Percentiles rank a stretch among this genome's conserved stretches.
Conservation (phyloP, 1,140 invertebrate species). For the Formica selysi region DNA sequence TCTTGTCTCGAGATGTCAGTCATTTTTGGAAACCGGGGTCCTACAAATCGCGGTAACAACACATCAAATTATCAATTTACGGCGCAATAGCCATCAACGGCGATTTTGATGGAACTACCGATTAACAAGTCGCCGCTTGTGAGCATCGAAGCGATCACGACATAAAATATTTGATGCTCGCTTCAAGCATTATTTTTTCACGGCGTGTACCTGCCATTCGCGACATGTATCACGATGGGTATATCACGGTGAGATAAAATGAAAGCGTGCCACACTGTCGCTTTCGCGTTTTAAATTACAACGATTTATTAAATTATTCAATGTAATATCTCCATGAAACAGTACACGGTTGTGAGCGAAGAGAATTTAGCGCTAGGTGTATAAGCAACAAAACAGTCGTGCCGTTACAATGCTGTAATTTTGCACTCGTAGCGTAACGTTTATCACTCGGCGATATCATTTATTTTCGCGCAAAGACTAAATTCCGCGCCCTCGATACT, state of each 20-base stretch:
- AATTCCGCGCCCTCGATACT: neutral
- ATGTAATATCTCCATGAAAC: constrained; percentile 34
- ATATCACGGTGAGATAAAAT: constrained; percentile 25
- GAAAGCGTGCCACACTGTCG: constrained; percentile 39
- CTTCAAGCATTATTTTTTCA: constrained; percentile 51
- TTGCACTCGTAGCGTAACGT: constrained; percentile 25
- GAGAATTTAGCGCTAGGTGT: constrained; percentile 49
- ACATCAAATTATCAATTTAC: constrained; percentile 60
- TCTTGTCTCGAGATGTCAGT: constrained; percentile 12
- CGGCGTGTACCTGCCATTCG: neutral
- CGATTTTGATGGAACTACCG: constrained; percentile 33
- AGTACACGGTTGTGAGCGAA: constrained; percentile 1
- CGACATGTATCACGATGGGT: neutral
- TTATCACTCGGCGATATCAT: constrained; percentile 11
- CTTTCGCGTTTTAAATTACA: constrained; percentile 56
- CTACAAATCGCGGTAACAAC: constrained; percentile 46
- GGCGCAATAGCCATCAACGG: constrained; percentile 12
- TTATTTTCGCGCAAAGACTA: constrained; percentile 9
- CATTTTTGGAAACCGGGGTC: neutral
- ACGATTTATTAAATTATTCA: constrained; percentile 62
- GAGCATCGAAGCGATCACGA: constrained; percentile 40
- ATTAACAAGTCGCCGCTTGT: constrained; percentile 45
- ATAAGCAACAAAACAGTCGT: constrained; percentile 18
- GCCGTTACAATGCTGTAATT: constrained; percentile 35
- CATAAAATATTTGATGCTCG: constrained; percentile 45